Base-by-base conservation (phyloP, 1,140 invertebrate genomes). In the Octopus bimaculoides region DNA sequence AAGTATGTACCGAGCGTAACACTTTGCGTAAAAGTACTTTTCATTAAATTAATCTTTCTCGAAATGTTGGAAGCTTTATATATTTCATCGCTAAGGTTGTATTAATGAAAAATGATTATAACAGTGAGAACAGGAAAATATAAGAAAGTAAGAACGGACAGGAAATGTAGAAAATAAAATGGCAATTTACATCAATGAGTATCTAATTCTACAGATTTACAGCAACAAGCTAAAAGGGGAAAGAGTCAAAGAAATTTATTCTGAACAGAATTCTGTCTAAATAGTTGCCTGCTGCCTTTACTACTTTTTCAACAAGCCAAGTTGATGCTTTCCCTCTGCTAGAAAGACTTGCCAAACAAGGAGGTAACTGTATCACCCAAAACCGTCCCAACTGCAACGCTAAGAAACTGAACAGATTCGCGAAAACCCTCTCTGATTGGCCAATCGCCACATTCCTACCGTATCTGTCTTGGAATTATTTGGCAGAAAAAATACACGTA, bases 351-450 rank as follows among this genome's bases (percentile, higher is more conserved):
- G 81, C 83, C 83, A 84, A 84, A 84, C 83, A 84, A 81, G 83
- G 83, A 75, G 79, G 83, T 84, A 83, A 82, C 80, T 69, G 55
- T 79, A 84, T 84, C 82, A 52, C 69, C 14, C 61, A 26, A 78
- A 61, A 80, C 77, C 78, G 74, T 73, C n/a, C 55, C 78, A 52
- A 20, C 52, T 12, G 54, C 20, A 66, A 14, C 79, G 78, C 73
- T 61, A 80, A 83, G 84, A 82, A 77, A 76, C 79, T 56, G 81
- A 75, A 80, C 79, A 20, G 69, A 56, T 56, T 56, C 52, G 75
- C 82, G 78, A 79, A 81, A 84, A 54, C 54, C 41, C 56, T 74
- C 54, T 84, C 78, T 84, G 84, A 85, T 85, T 83, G 85, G 84
- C 81, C 77, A 54, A 76, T 73, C 55, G 66, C 71, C 75, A 82